These are phyloP conservation scores for Polyploca ridens DNA, from an alignment of 2,888 invertebrate species.

Conservation along the genomic window DNA sequence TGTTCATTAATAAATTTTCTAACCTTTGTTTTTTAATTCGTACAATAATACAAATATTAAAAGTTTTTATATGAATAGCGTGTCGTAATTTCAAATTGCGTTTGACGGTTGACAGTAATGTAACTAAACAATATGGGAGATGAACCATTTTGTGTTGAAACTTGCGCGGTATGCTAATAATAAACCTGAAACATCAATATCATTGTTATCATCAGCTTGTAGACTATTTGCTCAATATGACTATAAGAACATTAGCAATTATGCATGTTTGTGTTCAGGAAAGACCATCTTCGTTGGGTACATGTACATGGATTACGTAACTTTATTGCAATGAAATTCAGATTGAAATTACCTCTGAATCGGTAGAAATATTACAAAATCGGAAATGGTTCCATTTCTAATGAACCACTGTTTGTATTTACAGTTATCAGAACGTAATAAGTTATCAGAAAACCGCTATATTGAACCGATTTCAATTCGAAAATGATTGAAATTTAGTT, in stretches of 20 bases:
- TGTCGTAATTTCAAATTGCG: neutral
- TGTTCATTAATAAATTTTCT: slow-evolving; percentile 14
- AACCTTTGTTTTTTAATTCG: slow-evolving; percentile 15
- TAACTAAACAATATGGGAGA: slow-evolving; percentile 10
- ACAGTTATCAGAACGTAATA: too few species aligned
- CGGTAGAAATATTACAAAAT: too few species aligned
- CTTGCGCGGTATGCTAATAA: neutral
- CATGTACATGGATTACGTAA: too few species aligned
- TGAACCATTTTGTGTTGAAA: slow-evolving; percentile 13
- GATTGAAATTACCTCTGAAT: too few species aligned
- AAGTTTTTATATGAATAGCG: neutral
- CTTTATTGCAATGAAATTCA: too few species aligned
- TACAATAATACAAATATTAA: slow-evolving; percentile 19
- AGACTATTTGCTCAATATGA: neutral
- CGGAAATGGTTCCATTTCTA: too few species aligned
- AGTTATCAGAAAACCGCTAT: too few species aligned
- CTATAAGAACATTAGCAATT: neutral
- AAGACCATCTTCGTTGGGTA: too few species aligned
- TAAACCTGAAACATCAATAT: neutral
- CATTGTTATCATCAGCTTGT: neutral
- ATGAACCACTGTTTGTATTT: too few species aligned
- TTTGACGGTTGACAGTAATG: slow-evolving; percentile 9
- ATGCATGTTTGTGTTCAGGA: neutral
- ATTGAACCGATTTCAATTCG: too few species aligned
- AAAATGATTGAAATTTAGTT: too few species aligned